Conservation (phyloP, 2,797 vertebrate genomes). For the Chelidonichthys spinosus region DNA sequence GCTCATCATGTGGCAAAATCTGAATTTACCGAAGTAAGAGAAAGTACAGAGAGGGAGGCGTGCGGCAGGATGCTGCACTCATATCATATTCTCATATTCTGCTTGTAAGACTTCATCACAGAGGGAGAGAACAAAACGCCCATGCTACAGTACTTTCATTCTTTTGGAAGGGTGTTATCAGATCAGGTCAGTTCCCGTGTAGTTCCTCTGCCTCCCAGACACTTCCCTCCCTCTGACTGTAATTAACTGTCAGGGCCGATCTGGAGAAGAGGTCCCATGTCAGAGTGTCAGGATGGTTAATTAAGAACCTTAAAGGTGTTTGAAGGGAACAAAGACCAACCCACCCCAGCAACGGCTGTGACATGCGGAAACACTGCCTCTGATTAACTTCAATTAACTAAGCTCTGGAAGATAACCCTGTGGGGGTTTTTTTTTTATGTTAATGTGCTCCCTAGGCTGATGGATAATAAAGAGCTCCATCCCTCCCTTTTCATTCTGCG, state of each 20-base stretch:
- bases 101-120: constrained; percentile 42
- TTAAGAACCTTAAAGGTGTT: constrained; percentile 80
- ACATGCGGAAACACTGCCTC: constrained; percentile 68
- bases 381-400: constrained; percentile 84
- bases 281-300: constrained; percentile 73
- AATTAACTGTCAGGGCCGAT: constrained; percentile 81
- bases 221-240: constrained; percentile 56
- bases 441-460: constrained; percentile 61
- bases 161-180: constrained; percentile 51
- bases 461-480: constrained; percentile 60
- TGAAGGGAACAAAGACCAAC: constrained; percentile 76
- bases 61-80: neutral
- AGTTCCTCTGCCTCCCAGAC: constrained; percentile 39
- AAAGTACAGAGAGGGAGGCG: neutral
- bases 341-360: constrained; percentile 57
- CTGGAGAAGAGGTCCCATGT: constrained; percentile 57
- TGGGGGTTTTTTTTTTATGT: constrained; percentile 56
- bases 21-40: neutral
- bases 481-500: constrained; percentile 47
- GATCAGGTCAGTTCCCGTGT: constrained; percentile 43
- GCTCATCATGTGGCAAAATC: neutral
- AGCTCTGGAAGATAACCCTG: constrained; percentile 61
- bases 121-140: constrained; percentile 35
- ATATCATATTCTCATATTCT: constrained; percentile 29
- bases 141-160: constrained; percentile 17